Conservation (phyloP, 2,113 vertebrate genomes). For the Leptobrachium leishanense region DNA sequence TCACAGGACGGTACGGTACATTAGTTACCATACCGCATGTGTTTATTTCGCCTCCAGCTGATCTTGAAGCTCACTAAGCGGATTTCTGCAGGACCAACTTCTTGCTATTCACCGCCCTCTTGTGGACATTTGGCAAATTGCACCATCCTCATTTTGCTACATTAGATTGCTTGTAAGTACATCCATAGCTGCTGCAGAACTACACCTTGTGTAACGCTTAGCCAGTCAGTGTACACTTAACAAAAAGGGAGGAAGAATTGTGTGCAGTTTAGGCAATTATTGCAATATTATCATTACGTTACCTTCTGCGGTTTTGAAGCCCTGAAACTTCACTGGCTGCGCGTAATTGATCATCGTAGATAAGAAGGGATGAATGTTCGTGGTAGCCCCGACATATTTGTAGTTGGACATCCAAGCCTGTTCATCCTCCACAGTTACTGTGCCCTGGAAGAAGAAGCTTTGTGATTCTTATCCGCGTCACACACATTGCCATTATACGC, state of each 20-base stretch:
- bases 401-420: conserved; percentile 96
- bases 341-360: conserved; percentile 99
- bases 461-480: not conserved
- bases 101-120: not conserved
- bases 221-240: no score
- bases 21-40: no score
- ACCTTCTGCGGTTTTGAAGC: conserved; percentile 95
- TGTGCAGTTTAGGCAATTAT: no score
- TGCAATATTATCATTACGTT: conserved; percentile 47
- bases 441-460: conserved; percentile 68
- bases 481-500: not conserved
- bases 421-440: conserved; percentile 85
- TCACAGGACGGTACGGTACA: no score
- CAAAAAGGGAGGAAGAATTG: no score
- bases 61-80: not conserved
- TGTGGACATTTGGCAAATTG: not conserved
- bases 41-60: no score
- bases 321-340: conserved; percentile 97
- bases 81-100: not conserved
- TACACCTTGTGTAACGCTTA: no score
- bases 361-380: conserved; percentile 95
- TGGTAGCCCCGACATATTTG: conserved; percentile 95
- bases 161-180: no score
- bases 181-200: no score
- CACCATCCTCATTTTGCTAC: not conserved